These are phyloP conservation scores for Pardosa pseudoannulata DNA, from an alignment of 2,888 invertebrate species.

Conservation along the genomic window DNA sequence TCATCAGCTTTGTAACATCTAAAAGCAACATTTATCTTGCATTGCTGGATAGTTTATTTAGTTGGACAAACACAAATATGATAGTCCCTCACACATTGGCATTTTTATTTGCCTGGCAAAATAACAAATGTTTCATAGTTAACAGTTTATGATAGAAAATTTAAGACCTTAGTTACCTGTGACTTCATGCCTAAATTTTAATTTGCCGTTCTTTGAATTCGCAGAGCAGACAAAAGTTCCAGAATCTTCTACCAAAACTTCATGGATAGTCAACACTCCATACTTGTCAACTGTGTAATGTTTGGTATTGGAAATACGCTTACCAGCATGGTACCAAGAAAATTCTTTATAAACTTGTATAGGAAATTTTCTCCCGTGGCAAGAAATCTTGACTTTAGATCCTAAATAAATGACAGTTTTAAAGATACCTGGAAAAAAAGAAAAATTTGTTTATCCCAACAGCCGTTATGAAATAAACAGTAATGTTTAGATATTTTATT, in stretches of 20 bases:
- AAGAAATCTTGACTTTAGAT: not conserved
- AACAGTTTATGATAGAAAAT: too few species aligned
- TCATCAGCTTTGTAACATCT: too few species aligned
- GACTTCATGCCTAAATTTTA: not conserved
- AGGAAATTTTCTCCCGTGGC: not conserved
- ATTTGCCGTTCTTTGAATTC: not conserved
- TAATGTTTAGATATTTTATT: too few species aligned
- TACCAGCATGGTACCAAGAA: not conserved
- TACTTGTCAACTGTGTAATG: not conserved
- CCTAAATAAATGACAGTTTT: not conserved
- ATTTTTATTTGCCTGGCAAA: too few species aligned
- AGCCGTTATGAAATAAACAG: too few species aligned
- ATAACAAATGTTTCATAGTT: too few species aligned
- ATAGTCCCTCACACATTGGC: too few species aligned
- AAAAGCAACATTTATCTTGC: too few species aligned
- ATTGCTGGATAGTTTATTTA: too few species aligned
- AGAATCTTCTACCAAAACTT: not conserved
- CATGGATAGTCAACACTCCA: not conserved
- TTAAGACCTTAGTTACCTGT: not conserved
- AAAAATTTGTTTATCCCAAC: too few species aligned
- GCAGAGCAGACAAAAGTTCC: not conserved
- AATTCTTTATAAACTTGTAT: not conserved
- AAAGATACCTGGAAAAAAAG: not conserved
- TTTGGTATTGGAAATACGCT: not conserved
- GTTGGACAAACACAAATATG: too few species aligned